Conservation (phyloP, 2,797 vertebrate genomes). For the Echeneis naucrates region DNA sequence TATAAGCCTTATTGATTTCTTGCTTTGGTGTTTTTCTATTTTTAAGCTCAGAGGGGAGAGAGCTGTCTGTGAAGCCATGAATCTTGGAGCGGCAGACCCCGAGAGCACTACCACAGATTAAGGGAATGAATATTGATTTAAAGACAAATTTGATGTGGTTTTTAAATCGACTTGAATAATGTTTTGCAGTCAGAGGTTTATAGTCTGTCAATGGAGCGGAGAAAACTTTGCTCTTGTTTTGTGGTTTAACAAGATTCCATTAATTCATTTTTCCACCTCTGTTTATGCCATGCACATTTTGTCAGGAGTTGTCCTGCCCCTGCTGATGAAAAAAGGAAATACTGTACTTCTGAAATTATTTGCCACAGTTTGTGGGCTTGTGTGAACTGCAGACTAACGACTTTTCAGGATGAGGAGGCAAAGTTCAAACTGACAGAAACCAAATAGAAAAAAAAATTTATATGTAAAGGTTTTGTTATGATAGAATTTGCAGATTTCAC, state of each 20-base stretch:
- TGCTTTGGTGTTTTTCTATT: conserved; percentile 23
- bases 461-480: not conserved
- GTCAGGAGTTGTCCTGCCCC: too few relatives aligned
- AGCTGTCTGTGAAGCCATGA: conserved; percentile 51
- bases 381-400: conserved; percentile 61
- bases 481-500: conserved; percentile 26
- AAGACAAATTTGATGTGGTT: conserved; percentile 81
- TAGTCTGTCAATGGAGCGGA: conserved; percentile 71
- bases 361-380: conserved; percentile 16
- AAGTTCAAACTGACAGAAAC: conserved; percentile 62
- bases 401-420: conserved; percentile 61
- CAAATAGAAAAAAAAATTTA: conserved; percentile 51
- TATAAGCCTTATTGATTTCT: conserved; percentile 40
- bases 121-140: conserved; percentile 82
- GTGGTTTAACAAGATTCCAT: conserved; percentile 77
- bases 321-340: too few relatives aligned
- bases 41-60: conserved; percentile 29
- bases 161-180: conserved; percentile 77
- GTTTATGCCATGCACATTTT: too few relatives aligned
- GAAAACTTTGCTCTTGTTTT: conserved; percentile 75
- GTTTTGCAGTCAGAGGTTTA: conserved; percentile 69
- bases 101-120: conserved; percentile 71
- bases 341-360: conserved; percentile 43
- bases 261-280: conserved; percentile 71
- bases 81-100: conserved; percentile 67